Evolutionary conservation across 1,140 invertebrate species (phyloP).

Genomic region (Pseudomyrmex flavicornis): DNA sequence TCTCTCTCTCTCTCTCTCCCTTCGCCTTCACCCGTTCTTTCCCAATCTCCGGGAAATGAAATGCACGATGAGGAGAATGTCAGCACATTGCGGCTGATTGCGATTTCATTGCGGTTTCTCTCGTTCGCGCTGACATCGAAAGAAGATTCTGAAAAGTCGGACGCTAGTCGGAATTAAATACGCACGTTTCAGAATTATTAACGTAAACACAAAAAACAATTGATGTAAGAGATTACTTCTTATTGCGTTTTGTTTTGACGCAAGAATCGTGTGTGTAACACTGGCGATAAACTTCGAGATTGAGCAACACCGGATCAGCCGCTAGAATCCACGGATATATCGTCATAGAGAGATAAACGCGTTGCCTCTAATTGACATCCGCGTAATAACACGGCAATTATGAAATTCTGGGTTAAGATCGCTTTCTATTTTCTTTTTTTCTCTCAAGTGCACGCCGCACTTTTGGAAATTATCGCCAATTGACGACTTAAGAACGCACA

Average conservation of each 20-base stretch:
- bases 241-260: not conserved
- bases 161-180: too few relatives aligned
- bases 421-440: conserved; percentile 53
- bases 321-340: conserved; percentile 14
- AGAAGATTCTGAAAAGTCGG: too few relatives aligned
- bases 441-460: too few relatives aligned
- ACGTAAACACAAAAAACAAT: too few relatives aligned
- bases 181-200: too few relatives aligned
- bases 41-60: not conserved
- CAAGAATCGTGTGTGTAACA: not conserved
- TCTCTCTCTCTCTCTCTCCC: not conserved
- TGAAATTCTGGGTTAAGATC: conserved; percentile 57
- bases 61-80: too few relatives aligned
- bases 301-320: conserved; percentile 21
- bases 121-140: too few relatives aligned
- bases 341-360: conserved; percentile 27
- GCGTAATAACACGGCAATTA: conserved; percentile 55
- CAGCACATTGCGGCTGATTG: too few relatives aligned
- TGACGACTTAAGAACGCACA: conserved; percentile 19
- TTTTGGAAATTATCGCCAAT: not conserved
- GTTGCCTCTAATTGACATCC: not conserved
- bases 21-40: not conserved
- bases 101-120: too few relatives aligned
- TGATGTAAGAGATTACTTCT: too few relatives aligned
- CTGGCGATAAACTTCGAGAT: conserved; percentile 13